Conservation (phyloP, 2,113 vertebrate genomes). For the Actenoides lindsayi region DNA sequence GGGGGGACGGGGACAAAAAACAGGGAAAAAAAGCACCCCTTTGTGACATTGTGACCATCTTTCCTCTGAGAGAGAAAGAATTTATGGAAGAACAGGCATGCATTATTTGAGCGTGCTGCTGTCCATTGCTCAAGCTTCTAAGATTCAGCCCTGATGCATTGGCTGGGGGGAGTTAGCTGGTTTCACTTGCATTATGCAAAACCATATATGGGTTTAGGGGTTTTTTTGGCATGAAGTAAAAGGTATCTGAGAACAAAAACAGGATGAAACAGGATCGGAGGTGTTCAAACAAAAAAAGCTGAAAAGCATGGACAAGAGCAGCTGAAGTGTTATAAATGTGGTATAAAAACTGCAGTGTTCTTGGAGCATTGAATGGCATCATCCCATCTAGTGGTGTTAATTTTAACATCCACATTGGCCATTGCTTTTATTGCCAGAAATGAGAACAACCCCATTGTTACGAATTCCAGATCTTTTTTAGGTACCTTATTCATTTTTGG, state of each 20-base stretch:
- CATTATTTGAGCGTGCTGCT: not conserved
- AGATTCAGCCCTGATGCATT: not conserved
- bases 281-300: not conserved
- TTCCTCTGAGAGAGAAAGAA: not conserved
- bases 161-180: not conserved
- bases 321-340: not conserved
- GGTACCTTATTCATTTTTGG: fast-evolving
- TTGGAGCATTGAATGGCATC: not conserved
- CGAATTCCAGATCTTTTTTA: not conserved
- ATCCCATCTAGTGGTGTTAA: not conserved
- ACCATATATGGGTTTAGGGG: not conserved
- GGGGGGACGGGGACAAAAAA: too few relatives aligned
- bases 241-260: not conserved
- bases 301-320: not conserved
- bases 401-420: not conserved
- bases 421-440: not conserved
- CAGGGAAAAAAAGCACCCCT: not conserved
- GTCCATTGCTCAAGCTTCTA: not conserved
- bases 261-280: not conserved
- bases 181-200: not conserved
- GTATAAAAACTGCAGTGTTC: not conserved
- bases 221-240: not conserved
- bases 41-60: not conserved
- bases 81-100: not conserved
- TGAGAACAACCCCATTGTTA: not conserved